These are phyloP conservation scores for Eupithecia exiguata DNA, from an alignment of 2,888 invertebrate species.

Conservation along the genomic window DNA sequence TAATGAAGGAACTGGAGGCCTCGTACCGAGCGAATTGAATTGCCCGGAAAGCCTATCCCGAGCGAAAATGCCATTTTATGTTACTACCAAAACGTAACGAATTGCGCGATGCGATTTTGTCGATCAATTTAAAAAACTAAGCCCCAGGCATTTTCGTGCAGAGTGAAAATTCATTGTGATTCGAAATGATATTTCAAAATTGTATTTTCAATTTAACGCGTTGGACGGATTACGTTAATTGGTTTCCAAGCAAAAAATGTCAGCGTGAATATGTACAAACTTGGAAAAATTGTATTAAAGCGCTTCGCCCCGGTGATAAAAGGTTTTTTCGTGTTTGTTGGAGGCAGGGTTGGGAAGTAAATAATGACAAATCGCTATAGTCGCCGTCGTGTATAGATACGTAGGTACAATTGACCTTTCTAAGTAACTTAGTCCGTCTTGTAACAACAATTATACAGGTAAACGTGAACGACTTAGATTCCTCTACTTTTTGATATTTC, in stretches of 20 bases:
- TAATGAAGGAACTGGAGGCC: conserved; percentile 40
- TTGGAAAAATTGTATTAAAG: conserved; percentile 41
- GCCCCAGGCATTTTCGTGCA: conserved; percentile 21
- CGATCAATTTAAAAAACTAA: conserved; percentile 35
- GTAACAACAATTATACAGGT: neutral
- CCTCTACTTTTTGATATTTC: neutral
- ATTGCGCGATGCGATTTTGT: conserved; percentile 39
- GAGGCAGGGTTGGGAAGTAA: conserved; percentile 34
- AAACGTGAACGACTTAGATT: neutral
- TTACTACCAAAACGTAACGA: conserved; percentile 35
- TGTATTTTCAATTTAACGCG: conserved; percentile 29
- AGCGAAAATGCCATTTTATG: conserved; percentile 43
- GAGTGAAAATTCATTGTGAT: conserved; percentile 24
- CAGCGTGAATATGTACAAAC: conserved; percentile 43
- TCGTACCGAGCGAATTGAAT: conserved; percentile 40
- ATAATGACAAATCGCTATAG: conserved; percentile 30
- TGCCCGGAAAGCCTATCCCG: conserved; percentile 38
- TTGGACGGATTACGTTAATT: conserved; percentile 41
- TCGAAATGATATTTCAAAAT: conserved; percentile 30
- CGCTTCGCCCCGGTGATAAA: conserved; percentile 37
- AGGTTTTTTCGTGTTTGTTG: conserved; percentile 44
- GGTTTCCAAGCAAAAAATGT: conserved; percentile 47
- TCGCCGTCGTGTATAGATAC: conserved; percentile 7
- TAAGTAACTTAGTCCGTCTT: neutral
- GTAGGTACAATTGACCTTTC: neutral